Base-by-base conservation (phyloP, 2,113 vertebrate genomes). In the Tachuris rubrigastra region DNA sequence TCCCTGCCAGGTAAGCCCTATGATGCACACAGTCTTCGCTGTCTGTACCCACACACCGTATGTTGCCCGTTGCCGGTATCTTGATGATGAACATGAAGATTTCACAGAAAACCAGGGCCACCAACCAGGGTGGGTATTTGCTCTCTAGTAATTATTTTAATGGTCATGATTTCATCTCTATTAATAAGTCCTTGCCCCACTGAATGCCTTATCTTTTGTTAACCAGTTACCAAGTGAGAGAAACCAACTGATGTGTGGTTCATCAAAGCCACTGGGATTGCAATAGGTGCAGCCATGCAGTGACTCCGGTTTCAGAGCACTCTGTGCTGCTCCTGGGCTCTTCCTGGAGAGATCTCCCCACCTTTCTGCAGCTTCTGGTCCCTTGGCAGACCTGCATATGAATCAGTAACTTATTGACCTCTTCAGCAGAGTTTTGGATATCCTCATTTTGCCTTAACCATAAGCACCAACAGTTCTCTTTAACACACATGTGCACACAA, bases 141-240 rank as follows among this genome's bases (percentile, higher is more conserved):
- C 22, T 78, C 27, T 85, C n/a, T 44, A 49, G 42, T n/a, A 69
- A 63, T 53, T 56, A 5, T 52, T 88, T 87, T 90, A 50, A 37
- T 8, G 35, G 44, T 55, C 33, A 74, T 0, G 0, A 28, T 85
- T 78, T 53, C 4, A 0, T 76, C 69, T 79, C 58, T 73, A 12
- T 73, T 52, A 72, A 60, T 78, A 75, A 88, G 78, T 73, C 60
- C 66, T 56, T 95, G 86, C 22, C 75, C 65, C 56, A 53, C 93
- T 93, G 92, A 79, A 33, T 55, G 46, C 30, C 41, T 92, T 92
- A 41, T 79, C 42, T 90, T 95, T 95, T 92, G 41, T 92, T 89
- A 15, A 77, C 28, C 27, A 73, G 47, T 27, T 65, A 69, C 16
- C 59, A 77, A 50, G 72, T 27, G 56, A 37, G 35, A 56, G 41